Percentiles rank a stretch among this genome's conserved stretches.
Conservation (phyloP, 1,140 invertebrate genomes). For the Melitaea cinxia region DNA sequence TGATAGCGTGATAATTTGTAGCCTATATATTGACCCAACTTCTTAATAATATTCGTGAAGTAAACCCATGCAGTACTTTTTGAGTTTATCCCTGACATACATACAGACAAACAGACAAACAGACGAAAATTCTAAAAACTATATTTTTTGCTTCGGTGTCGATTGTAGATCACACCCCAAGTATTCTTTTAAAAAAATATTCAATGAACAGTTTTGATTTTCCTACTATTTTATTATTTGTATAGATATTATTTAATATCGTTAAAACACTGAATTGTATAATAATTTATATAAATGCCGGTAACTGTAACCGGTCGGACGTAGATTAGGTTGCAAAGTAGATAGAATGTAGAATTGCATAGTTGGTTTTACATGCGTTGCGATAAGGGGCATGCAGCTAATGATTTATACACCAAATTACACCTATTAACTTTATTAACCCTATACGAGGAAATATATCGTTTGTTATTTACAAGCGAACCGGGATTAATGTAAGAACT, state of each 20-base stretch:
- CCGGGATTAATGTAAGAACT: slow-evolving; percentile 24
- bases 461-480: slow-evolving; percentile 21
- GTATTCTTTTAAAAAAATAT: no score
- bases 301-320: background rate
- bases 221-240: no score
- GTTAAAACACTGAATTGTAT: background rate
- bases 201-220: no score
- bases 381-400: slow-evolving; percentile 38
- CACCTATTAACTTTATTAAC: slow-evolving; percentile 55
- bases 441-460: slow-evolving; percentile 47
- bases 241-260: background rate
- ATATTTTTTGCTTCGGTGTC: no score
- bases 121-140: no score
- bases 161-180: no score
- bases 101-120: no score
- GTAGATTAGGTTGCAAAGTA: slow-evolving; percentile 2
- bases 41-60: no score
- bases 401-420: slow-evolving; percentile 59
- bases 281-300: background rate
- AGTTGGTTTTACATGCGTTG: slow-evolving; percentile 43
- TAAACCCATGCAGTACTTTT: no score
- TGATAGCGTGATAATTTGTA: no score
- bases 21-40: no score
- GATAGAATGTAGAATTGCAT: slow-evolving; percentile 50
- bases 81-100: no score